Conservation (phyloP, 2,797 vertebrate species). For the Margarornis squamiger region DNA sequence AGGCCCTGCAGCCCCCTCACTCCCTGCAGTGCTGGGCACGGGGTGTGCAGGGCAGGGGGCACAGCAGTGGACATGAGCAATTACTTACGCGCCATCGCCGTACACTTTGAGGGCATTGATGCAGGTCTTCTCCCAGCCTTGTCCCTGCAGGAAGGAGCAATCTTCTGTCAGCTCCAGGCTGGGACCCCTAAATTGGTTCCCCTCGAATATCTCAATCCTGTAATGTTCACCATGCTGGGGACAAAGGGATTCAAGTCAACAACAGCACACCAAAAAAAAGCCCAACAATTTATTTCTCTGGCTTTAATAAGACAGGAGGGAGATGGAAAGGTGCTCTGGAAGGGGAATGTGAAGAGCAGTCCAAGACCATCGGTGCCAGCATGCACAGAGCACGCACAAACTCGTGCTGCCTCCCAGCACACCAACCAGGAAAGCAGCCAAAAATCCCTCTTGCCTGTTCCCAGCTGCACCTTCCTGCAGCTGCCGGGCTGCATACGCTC, state of each 20-base stretch:
- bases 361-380: not conserved
- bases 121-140: constrained; percentile 85
- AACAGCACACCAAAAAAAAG: not conserved
- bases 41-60: not conserved
- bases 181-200: constrained; percentile 85
- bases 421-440: not conserved
- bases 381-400: rapidly evolving
- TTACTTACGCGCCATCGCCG: constrained; percentile 89
- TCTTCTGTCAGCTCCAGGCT: constrained; percentile 88
- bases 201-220: constrained; percentile 87
- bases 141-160: constrained; percentile 88
- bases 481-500: not conserved
- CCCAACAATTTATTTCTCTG: rapidly evolving
- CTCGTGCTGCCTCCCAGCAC: not conserved
- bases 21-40: not conserved
- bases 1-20: not conserved
- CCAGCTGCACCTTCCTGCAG: not conserved
- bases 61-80: rapidly evolving
- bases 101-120: constrained; percentile 89
- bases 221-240: constrained; percentile 88
- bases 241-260: not conserved
- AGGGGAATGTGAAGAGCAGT: not conserved
- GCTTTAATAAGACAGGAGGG: not conserved
- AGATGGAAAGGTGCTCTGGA: not conserved
- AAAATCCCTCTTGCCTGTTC: not conserved